phyloP scores from a whole-genome alignment of 2,797 vertebrate species.

The Esox masquinongy region DNA sequence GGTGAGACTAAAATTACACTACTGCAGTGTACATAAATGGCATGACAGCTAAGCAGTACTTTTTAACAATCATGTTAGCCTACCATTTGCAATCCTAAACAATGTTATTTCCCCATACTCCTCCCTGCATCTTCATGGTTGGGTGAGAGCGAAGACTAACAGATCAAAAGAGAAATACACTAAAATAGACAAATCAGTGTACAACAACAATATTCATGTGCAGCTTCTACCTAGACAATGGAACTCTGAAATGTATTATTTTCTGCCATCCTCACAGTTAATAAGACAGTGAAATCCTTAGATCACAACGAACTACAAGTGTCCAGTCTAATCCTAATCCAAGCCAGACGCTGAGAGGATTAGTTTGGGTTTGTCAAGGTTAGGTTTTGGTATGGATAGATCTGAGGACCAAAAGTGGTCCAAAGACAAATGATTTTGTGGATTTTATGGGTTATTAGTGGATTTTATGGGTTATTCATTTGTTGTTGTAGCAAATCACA shows the following conservation, averaged over 20 bases:
- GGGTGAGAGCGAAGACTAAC: background rate
- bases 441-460: constrained; percentile 8
- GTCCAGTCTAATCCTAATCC: constrained; percentile 58
- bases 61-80: background rate
- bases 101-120: background rate
- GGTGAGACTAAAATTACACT: background rate
- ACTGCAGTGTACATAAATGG: background rate
- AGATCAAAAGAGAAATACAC: background rate
- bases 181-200: background rate
- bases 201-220: background rate
- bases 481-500: background rate
- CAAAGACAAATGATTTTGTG: background rate
- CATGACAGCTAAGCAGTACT: background rate
- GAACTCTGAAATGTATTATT: background rate
- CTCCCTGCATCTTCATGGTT: background rate
- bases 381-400: background rate
- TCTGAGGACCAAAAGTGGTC: background rate
- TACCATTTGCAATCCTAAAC: background rate
- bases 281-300: constrained; percentile 5
- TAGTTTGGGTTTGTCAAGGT: constrained; percentile 39
- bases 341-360: constrained; percentile 44
- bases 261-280: background rate
- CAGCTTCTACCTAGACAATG: constrained; percentile 3
- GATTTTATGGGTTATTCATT: background rate
- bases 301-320: constrained; percentile 16